A percentile compares a stretch with the other conserved stretches of the same genome.
These are phyloP conservation scores for Torymus texanus DNA, from an alignment of 2,888 invertebrate species.

Conservation along the genomic window DNA sequence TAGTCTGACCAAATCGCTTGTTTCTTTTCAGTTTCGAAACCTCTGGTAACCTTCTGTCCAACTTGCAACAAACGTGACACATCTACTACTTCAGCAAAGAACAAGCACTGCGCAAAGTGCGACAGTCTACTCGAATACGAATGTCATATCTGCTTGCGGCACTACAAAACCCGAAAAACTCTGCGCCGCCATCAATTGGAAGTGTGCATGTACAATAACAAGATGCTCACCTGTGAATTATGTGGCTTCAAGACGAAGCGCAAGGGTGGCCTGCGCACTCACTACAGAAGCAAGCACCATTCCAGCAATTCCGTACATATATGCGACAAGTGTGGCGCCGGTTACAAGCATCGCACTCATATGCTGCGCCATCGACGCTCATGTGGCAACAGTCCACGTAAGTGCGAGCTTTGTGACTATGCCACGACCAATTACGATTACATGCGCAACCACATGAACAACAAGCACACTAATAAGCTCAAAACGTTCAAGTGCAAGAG, in stretches of 20 bases:
- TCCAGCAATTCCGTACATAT: constrained; percentile 56
- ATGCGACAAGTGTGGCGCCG: constrained; percentile 72
- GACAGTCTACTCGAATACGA: too few species aligned
- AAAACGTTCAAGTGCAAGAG: not conserved
- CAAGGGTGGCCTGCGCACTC: constrained; percentile 64
- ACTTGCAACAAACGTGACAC: too few species aligned
- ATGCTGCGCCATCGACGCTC: constrained; percentile 30
- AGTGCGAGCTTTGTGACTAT: constrained; percentile 34
- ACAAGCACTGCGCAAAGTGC: too few species aligned
- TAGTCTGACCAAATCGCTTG: too few species aligned
- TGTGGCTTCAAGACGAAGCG: constrained; percentile 66
- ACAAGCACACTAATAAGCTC: not conserved
- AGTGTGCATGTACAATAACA: constrained; percentile 60
- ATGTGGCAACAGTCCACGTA: constrained; percentile 20
- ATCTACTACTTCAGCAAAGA: too few species aligned
- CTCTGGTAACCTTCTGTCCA: too few species aligned
- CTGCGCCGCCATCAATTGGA: constrained; percentile 70
- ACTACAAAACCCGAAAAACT: constrained; percentile 79
- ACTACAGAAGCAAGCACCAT: constrained; percentile 62
- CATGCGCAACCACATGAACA: constrained; percentile 30
- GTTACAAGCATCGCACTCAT: constrained; percentile 65
- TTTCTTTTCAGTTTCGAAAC: too few species aligned
- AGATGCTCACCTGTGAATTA: constrained; percentile 66
- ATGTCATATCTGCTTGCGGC: too few species aligned
- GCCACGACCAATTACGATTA: not conserved